A percentile compares a stretch with the other conserved stretches of the same genome.
Evolutionary conservation across 2,113 vertebrate species (phyloP).

Genomic region (Chaenogobius annularis): DNA sequence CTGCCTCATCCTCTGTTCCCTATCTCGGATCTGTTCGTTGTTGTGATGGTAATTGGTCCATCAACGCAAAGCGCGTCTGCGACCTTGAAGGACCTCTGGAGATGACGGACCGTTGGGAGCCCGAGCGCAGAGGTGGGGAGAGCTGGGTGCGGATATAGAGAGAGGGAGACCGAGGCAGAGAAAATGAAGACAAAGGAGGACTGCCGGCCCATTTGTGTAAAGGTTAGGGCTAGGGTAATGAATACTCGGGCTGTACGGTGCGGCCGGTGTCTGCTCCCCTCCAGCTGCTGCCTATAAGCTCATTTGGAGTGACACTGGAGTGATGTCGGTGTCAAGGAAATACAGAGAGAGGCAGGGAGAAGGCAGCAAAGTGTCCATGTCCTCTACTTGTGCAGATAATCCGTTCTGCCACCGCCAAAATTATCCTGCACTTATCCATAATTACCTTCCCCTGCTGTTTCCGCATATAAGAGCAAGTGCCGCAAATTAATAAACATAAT

Average conservation of each 20-base stretch:
- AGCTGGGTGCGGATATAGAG: slow-evolving; percentile 5
- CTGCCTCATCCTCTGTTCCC: slow-evolving; percentile 12
- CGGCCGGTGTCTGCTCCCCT: slow-evolving; percentile 63
- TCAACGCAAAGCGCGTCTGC: slow-evolving; percentile 45
- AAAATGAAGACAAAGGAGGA: slow-evolving; percentile 78
- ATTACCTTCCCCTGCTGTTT: slow-evolving; percentile 66
- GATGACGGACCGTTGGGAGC: slow-evolving; percentile 57
- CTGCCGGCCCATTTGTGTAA: slow-evolving; percentile 74
- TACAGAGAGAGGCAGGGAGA: slow-evolving; percentile 53
- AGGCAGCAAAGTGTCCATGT: slow-evolving; percentile 54
- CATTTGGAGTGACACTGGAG: slow-evolving; percentile 77
- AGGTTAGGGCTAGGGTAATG: slow-evolving; percentile 79
- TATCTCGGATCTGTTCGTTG: slow-evolving; percentile 4
- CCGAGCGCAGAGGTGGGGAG: slow-evolving; percentile 16
- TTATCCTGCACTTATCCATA: slow-evolving; percentile 77
- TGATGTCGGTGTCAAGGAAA: slow-evolving; percentile 75
- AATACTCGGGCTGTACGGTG: slow-evolving; percentile 70
- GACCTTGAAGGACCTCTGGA: slow-evolving; percentile 68
- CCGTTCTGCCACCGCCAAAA: slow-evolving; percentile 70
- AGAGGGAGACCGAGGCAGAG: slow-evolving; percentile 25
- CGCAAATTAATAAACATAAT: slow-evolving; percentile 35
- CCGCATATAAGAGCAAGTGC: slow-evolving; percentile 43
- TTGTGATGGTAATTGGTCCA: slow-evolving; percentile 44
- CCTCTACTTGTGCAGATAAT: slow-evolving; percentile 71
- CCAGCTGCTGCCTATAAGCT: slow-evolving; percentile 78